Evolutionary conservation across 2,888 invertebrate genomes (phyloP), one percentile per base, ranked within the genome.

Genomic region (Amphipoea lucens): DNA sequence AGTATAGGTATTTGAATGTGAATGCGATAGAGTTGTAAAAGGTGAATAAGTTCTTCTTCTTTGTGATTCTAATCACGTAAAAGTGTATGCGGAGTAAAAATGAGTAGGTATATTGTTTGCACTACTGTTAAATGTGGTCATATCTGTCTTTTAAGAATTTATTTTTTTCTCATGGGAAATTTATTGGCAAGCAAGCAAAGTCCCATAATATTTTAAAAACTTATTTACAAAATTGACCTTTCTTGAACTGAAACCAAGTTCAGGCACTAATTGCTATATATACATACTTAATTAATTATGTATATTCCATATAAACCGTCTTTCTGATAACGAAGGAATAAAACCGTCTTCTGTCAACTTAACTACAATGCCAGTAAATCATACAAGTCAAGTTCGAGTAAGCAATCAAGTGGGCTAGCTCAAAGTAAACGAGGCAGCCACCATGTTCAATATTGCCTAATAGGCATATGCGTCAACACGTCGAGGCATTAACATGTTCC

Each of bases 361-460:
- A 4, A 20, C 6, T 12, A 12, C 2, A 62, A 29, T 60, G 54
- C 60, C 11, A 66, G 36, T 67, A 51, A n/a, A 48, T 36, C 6
- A 20, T 14, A 66, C 66, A 60, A 29, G 68, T 40, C 76, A 42
- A 72, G 68, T 71, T 62, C 65, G 29, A 78, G 54, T 76, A 42
- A 23, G 60, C 72, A 68, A 68, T 77, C 85, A 62, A 82, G 79
- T 82, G 48, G 12, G 76, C 78, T 78, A 78, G 77, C 79, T 81
- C 40, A 70, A 77, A 73, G 75, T 81, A 45, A 85, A 87, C 69
- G 87, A 84, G 63, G 77, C 85, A 83, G 67, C 63, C 7, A 75
- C 69, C 81, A 68, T 77, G 83, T 90, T 90, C 91, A 91, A 94
- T 95, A 95, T 96, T 96, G 94, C 95, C 94, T 95, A 96, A 96